A percentile compares a stretch with the other conserved stretches of the same genome.
Evolutionary conservation across 1,140 invertebrate genomes (phyloP).

Genomic region (Atta cephalotes): DNA sequence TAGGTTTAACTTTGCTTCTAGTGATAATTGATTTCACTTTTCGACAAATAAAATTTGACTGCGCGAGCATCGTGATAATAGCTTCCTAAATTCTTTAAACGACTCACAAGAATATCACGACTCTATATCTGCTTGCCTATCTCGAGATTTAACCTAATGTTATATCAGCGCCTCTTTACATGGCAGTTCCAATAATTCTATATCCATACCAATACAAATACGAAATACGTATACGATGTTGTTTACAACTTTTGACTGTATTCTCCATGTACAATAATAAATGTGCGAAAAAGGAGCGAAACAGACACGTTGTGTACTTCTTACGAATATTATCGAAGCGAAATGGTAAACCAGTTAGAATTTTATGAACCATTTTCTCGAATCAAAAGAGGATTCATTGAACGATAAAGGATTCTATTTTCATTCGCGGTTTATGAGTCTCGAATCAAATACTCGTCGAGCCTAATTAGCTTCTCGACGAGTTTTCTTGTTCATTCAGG

Average conservation of each 20-base stretch:
- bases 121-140: neutral
- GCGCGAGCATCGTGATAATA: neutral
- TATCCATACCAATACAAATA: neutral
- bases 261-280: slow-evolving; percentile 35
- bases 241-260: slow-evolving; percentile 32
- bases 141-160: slow-evolving; percentile 12
- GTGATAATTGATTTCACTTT: neutral
- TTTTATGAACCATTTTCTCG: neutral
- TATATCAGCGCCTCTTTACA: slow-evolving; percentile 17
- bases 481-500: neutral
- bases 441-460: slow-evolving; percentile 50
- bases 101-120: neutral
- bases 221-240: slow-evolving; percentile 49
- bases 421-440: slow-evolving; percentile 24
- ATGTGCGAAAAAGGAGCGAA: neutral
- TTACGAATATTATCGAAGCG: neutral
- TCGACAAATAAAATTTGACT: slow-evolving; percentile 1
- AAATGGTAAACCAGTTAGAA: neutral
- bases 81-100: neutral
- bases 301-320: slow-evolving; percentile 2
- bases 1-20: neutral
- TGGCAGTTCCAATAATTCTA: neutral
- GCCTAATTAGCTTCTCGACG: slow-evolving; percentile 20
- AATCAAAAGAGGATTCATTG: slow-evolving; percentile 34
- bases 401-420: neutral